Base-by-base conservation (phyloP, 2,888 invertebrate genomes). In the Agriotes lineatus region DNA sequence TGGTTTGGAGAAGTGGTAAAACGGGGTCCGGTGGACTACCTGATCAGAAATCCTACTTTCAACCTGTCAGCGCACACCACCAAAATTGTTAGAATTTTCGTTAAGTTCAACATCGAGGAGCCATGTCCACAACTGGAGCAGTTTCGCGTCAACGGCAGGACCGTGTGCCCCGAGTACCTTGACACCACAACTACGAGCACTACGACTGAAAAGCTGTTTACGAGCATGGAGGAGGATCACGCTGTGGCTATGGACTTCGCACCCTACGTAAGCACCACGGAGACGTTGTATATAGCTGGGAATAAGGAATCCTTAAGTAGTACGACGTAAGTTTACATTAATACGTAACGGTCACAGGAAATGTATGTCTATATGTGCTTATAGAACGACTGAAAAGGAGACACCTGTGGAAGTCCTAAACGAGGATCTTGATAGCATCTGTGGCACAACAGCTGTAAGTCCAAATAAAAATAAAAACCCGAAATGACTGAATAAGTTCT, bases 1-100 rank as follows among this genome's bases (percentile, higher is more conserved):
- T 88, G 88, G 87, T 83, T 87, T 25, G 88, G 88, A 0, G 87
- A 87, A 58, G 87, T 88, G 0, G 84, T 86, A 12, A 87, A 87
- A 0, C 76, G 81, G 57, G 87, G 88, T 87, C 77, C 82, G 83
- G 58, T 12, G 10, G 86, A 86, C 69, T 89, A 87, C 77, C 87
- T 87, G 70, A 85, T 89, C 25, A 86, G 87, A 71, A 88, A 88
- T 75, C 84, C 86, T 0, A 85, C 86, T 1, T 87, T 88, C 83
- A 86, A 85, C 71, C 83, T 90, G 25, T 85, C 86, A 62, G 87
- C 89, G 0, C 88, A 88, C 0, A 87, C 88, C 0, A 87, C 88
- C 0, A 83, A 87, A 0, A 81, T 87, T 0, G 85, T 90, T 7
- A 82, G 88, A 1, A 88, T 90, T 80, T 90, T 89, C 80, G 88